Percentiles rank a stretch among this genome's conserved stretches.
Evolutionary conservation across 2,888 invertebrate species (phyloP).

Genomic region (Gymnosoma rotundatum): DNA sequence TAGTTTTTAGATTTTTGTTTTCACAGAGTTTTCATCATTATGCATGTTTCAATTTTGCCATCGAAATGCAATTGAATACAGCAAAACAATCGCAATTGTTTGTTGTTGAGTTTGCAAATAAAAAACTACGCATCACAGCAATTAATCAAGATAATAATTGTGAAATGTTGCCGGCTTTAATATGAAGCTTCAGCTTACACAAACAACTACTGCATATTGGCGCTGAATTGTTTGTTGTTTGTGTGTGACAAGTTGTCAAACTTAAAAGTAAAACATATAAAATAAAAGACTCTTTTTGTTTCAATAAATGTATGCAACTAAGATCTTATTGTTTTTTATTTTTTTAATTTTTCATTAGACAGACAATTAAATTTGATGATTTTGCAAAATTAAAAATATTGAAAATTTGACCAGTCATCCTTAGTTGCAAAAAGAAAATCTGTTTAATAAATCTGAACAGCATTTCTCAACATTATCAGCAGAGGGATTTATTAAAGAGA

Average conservation of each 20-base stretch:
- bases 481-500: no score
- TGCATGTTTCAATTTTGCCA: slow-evolving; percentile 1
- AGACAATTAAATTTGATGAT: slow-evolving; percentile 34
- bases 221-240: background rate
- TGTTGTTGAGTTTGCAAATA: slow-evolving; percentile 35
- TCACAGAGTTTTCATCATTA: slow-evolving; percentile 7
- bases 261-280: background rate
- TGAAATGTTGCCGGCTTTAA: slow-evolving; percentile 38
- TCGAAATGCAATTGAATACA: slow-evolving; percentile 39
- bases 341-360: no score
- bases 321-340: slow-evolving; percentile 3
- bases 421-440: background rate
- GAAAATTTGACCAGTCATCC: slow-evolving; percentile 4
- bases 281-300: slow-evolving; percentile 9
- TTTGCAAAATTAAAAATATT: slow-evolving; percentile 5
- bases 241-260: no score
- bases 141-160: slow-evolving; percentile 67
- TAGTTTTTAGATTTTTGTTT: slow-evolving; percentile 22
- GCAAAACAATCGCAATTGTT: slow-evolving; percentile 46
- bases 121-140: slow-evolving; percentile 60
- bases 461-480: no score
- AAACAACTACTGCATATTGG: background rate
- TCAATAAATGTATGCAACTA: slow-evolving; percentile 50
- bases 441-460: no score
- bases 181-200: slow-evolving; percentile 27